Conservation (phyloP, 2,888 invertebrate species). For the Pachycephus smyrnensis region DNA sequence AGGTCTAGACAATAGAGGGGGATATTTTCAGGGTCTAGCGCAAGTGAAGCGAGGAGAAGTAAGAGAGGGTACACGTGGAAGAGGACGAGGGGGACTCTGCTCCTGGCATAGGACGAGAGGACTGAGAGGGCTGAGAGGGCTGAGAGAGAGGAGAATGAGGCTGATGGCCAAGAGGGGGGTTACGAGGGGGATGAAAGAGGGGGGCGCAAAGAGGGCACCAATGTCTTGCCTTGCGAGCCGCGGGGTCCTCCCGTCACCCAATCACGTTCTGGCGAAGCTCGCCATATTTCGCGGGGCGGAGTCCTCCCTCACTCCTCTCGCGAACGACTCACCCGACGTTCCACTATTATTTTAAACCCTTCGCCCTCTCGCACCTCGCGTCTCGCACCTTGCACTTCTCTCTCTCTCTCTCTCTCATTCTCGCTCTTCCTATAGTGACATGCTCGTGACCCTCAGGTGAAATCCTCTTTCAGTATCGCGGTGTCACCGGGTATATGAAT, state of each 20-base stretch:
- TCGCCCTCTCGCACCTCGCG: constrained; percentile 30
- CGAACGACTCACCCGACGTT: constrained; percentile 50
- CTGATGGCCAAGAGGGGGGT: constrained; percentile 40
- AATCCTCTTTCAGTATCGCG: not conserved
- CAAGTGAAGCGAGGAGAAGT: constrained; percentile 21
- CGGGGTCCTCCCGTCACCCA: constrained; percentile 66
- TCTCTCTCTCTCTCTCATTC: not conserved
- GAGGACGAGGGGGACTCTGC: constrained; percentile 16
- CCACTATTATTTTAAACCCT: constrained; percentile 60
- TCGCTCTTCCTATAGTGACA: not conserved
- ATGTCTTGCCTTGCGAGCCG: constrained; percentile 64
- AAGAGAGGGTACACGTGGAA: constrained; percentile 22
- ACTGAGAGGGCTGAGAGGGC: constrained; percentile 30
- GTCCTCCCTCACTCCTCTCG: constrained; percentile 48
- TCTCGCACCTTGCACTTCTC: constrained; percentile 8
- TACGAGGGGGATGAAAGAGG: constrained; percentile 45
- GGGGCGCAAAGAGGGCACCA: constrained; percentile 57
- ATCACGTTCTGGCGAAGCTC: constrained; percentile 64
- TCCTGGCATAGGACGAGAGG: constrained; percentile 10
- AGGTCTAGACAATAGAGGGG: constrained; percentile 32
- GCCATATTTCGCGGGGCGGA: constrained; percentile 67
- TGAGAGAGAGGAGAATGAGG: constrained; percentile 30
- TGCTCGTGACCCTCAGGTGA: not conserved
- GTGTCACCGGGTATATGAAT: not conserved
- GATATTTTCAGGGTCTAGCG: constrained; percentile 30